Conservation (phyloP, 2,113 vertebrate species). For the Syngnathus typhle region DNA sequence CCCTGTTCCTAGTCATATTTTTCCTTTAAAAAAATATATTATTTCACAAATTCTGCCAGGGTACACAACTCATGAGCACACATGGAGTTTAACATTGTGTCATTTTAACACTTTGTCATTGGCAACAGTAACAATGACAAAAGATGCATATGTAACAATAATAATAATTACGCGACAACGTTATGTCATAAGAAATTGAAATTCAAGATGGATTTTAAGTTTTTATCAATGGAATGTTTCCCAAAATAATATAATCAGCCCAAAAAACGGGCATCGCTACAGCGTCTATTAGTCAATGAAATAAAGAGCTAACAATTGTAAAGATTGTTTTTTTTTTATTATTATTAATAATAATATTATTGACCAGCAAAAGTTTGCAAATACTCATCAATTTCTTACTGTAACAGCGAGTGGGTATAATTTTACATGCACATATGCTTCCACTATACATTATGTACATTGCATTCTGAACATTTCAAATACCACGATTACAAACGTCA, state of each 20-base stretch:
- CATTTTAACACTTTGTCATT: neutral
- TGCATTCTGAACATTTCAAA: constrained; percentile 47
- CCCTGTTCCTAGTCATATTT: neutral
- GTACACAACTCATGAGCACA: neutral
- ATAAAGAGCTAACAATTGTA: constrained; percentile 46
- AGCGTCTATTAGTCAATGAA: neutral
- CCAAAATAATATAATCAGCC: neutral
- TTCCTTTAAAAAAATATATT: neutral
- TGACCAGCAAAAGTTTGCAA: constrained; percentile 65
- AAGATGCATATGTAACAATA: neutral
- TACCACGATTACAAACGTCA: constrained; percentile 55
- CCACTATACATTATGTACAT: constrained; percentile 61
- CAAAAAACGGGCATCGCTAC: neutral
- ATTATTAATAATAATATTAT: constrained; percentile 34
- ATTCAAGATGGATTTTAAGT: neutral
- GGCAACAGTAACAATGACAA: neutral
- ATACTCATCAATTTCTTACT: constrained; percentile 14
- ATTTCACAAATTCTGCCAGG: neutral
- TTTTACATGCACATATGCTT: constrained; percentile 65
- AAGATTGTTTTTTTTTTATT: constrained; percentile 48
- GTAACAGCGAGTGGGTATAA: constrained; percentile 46
- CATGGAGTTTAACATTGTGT: neutral
- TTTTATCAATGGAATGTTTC: neutral
- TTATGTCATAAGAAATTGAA: neutral
- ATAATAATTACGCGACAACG: neutral